phyloP scores from a whole-genome alignment of 2,113 vertebrate genomes.

The Pelodiscus sinensis region DNA sequence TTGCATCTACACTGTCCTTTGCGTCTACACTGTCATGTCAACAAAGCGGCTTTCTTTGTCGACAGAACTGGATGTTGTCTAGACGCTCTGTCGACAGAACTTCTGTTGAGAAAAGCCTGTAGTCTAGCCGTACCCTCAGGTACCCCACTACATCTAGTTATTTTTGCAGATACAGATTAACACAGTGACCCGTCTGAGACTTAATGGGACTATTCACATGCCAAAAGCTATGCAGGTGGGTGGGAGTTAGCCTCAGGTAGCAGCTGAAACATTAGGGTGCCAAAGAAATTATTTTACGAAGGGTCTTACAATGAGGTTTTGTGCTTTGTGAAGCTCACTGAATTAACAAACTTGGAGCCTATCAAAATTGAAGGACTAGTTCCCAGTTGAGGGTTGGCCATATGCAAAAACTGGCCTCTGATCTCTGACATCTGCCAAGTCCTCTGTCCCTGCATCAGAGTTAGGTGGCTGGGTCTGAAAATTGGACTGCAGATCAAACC shows the following conservation, averaged over 20 bases:
- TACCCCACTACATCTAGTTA: too few relatives aligned
- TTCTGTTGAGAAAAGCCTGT: too few relatives aligned
- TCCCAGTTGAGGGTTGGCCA: neutral
- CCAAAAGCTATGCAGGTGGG: neutral
- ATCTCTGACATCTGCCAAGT: neutral
- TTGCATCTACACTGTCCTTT: too few relatives aligned
- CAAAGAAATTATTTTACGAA: neutral
- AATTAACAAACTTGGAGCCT: neutral
- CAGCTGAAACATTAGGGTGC: neutral
- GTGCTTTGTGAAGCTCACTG: neutral
- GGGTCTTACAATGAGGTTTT: neutral
- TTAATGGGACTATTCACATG: neutral
- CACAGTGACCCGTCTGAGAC: too few relatives aligned
- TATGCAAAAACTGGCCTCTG: neutral
- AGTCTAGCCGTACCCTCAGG: too few relatives aligned
- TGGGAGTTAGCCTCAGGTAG: neutral
- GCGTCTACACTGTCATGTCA: too few relatives aligned
- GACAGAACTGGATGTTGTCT: too few relatives aligned
- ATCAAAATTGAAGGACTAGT: neutral
- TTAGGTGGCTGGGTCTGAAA: neutral
- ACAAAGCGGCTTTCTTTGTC: too few relatives aligned
- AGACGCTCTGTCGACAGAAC: too few relatives aligned
- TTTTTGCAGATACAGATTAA: too few relatives aligned
- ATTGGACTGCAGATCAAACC: neutral
- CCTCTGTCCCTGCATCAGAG: too few relatives aligned